phyloP scores from a whole-genome alignment of 2,797 vertebrate species.

The Galagoides demidoff region DNA sequence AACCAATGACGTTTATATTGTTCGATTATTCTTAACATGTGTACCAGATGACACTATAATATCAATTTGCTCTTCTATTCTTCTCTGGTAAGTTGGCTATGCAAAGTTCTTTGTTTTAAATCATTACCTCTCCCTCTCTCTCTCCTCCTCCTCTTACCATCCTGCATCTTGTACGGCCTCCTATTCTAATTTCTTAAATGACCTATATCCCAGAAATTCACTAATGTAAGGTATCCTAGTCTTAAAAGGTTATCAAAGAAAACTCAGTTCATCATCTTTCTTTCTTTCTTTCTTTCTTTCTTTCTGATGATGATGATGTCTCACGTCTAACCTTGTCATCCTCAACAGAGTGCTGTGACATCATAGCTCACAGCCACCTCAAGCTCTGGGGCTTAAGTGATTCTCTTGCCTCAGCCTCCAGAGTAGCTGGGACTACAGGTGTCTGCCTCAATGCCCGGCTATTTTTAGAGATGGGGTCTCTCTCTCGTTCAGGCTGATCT shows the following conservation, averaged over 20 bases:
- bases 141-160: background rate
- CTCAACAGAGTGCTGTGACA: too few relatives aligned
- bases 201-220: constrained; percentile 3
- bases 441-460: too few relatives aligned
- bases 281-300: too few relatives aligned
- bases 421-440: too few relatives aligned
- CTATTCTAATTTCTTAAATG: constrained; percentile 12
- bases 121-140: background rate
- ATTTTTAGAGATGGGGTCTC: too few relatives aligned
- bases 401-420: too few relatives aligned
- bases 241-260: background rate
- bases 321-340: too few relatives aligned
- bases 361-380: too few relatives aligned
- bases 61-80: constrained; percentile 61
- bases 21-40: constrained; percentile 77
- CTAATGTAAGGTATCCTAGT: background rate
- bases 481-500: too few relatives aligned
- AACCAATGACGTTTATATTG: constrained; percentile 75
- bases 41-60: constrained; percentile 64
- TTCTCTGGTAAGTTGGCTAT: constrained; percentile 38
- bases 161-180: background rate
- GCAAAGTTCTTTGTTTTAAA: constrained; percentile 58
- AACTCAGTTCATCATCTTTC: background rate
- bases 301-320: too few relatives aligned
- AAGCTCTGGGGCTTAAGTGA: too few relatives aligned